Percentiles rank a stretch among this genome's conserved stretches.
Evolutionary conservation across 2,888 invertebrate genomes (phyloP).

Genomic region (Diplolepis rosae): DNA sequence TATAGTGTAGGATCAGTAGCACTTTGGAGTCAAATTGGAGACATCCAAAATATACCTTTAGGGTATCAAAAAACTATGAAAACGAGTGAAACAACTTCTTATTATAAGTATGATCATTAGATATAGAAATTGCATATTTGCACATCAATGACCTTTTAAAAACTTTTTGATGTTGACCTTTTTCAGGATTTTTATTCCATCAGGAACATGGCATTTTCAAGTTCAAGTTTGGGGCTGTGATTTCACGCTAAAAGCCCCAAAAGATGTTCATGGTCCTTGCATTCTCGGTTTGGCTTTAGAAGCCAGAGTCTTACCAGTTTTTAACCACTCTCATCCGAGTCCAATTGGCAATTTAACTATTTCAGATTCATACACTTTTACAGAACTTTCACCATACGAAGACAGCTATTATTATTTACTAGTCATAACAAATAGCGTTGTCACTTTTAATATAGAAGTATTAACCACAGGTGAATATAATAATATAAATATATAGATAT

Average conservation of each 20-base stretch:
- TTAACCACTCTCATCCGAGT: constrained; percentile 59
- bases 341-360: constrained; percentile 62
- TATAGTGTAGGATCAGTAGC: constrained; percentile 75
- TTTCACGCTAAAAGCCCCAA: constrained; percentile 60
- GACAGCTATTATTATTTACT: constrained; percentile 75
- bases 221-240: constrained; percentile 72
- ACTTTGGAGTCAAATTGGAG: constrained; percentile 73
- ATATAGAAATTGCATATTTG: neutral
- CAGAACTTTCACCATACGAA: constrained; percentile 71
- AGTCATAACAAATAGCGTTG: constrained; percentile 71
- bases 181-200: constrained; percentile 73
- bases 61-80: constrained; percentile 66
- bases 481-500: neutral
- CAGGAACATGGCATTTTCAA: constrained; percentile 72
- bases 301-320: constrained; percentile 70
- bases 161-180: neutral
- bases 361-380: constrained; percentile 66
- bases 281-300: constrained; percentile 69
- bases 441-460: constrained; percentile 71
- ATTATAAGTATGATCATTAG: constrained; percentile 71
- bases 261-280: constrained; percentile 60
- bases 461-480: constrained; percentile 61
- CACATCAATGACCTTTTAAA: too few relatives aligned
- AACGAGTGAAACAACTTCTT: constrained; percentile 71
- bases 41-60: constrained; percentile 71